Evolutionary conservation across 1,140 invertebrate species (phyloP), one percentile per base, ranked within the genome.

Genomic region (Scaptomyza pallida): DNA sequence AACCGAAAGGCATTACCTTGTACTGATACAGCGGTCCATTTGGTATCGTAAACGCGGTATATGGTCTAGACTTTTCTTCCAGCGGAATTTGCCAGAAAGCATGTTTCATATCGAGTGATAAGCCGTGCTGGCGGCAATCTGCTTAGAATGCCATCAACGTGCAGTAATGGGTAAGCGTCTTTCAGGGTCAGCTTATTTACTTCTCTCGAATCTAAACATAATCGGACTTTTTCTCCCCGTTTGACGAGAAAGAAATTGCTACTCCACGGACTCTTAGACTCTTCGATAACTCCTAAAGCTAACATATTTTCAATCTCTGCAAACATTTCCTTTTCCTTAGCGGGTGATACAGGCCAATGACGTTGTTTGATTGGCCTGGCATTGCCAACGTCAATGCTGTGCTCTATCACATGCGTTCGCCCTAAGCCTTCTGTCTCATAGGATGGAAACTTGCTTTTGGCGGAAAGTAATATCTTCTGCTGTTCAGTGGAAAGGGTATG

Each of bases 161-260:
- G 30, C 0, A 93, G 92, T n/a, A 93, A 55, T 0, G 93, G 93
- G 75, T 91, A 93, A 10, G 71, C 67, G 56, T 93, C 92, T 45
- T 77, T 23, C 23, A 23, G 3, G 23, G 23, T 23, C 23, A 23
- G 75, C 0, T 52, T 52, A 68, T 94, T 93, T 0, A 93, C 50
- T 13, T 52, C n/a, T 8, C 92, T 45, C 45, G 90, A 94, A 72
- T 94, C 93, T 1, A 93, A 69, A 67, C 92, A 93, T 23, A 23
- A 72, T 54, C 60, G 8, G 30, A 10, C 8, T 10, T 33, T 12
- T 2, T 90, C 90, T 56, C 72, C 70, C 43, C 92, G 91, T 60
- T 94, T 94, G 1, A 51, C 60, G 0, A 92, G 0, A 93, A 59
- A 0, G 93, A 88, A 0, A 93, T 62, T 3, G 0, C 89, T 91